Evolutionary conservation across 2,797 vertebrate genomes (phyloP).

Genomic region (Hydrophis major): DNA sequence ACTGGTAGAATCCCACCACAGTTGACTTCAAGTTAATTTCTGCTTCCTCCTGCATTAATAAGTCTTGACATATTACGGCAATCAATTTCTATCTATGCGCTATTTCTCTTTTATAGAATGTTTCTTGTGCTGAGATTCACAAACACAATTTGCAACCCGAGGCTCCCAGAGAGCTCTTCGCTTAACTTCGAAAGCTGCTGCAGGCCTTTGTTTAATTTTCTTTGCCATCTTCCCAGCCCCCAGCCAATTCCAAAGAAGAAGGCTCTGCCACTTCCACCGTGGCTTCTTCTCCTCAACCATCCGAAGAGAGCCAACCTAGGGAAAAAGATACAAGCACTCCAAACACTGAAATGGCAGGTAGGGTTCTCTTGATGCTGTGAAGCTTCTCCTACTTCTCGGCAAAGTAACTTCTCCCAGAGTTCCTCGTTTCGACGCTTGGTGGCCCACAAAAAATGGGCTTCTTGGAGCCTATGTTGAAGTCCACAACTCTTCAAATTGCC

Average conservation of each 20-base stretch:
- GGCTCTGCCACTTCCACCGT: constrained; percentile 81
- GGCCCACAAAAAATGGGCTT: not conserved
- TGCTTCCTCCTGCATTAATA: not conserved
- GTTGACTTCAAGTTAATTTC: not conserved
- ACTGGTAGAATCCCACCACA: no score
- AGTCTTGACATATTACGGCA: not conserved
- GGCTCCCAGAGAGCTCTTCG: not conserved
- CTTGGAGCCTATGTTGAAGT: not conserved
- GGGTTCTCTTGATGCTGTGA: not conserved
- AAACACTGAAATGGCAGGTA: constrained; percentile 89
- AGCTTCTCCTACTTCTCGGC: not conserved
- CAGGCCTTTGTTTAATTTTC: no score
- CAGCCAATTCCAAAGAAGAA: constrained; percentile 85
- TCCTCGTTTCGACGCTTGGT: not conserved
- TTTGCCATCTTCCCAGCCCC: constrained; percentile 75
- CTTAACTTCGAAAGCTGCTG: not conserved
- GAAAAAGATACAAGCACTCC: constrained; percentile 84
- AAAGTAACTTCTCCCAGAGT: not conserved
- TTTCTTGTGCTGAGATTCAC: not conserved
- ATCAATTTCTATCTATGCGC: not conserved
- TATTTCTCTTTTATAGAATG: not conserved
- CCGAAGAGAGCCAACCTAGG: constrained; percentile 78
- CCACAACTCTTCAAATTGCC: not conserved
- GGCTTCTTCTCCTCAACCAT: constrained; percentile 87
- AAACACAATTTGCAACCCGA: not conserved